Conservation (phyloP, 37 sponge, comb jelly and placozoan species). For the Halichondria panicea region DNA sequence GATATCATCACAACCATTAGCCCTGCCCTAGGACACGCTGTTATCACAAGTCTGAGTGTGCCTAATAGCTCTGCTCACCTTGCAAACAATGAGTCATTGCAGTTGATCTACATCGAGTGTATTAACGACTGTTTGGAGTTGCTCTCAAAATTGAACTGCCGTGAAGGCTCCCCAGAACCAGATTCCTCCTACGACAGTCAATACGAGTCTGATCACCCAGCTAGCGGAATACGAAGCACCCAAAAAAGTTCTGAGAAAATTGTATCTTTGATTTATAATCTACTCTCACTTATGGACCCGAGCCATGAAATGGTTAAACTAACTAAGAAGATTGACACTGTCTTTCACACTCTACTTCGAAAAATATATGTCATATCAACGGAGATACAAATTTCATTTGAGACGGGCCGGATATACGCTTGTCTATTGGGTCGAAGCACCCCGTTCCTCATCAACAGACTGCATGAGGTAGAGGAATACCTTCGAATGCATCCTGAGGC, state of each 20-base stretch:
- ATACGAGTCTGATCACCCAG: slow-evolving; percentile 40
- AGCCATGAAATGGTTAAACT: slow-evolving; percentile 29
- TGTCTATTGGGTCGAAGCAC: slow-evolving; percentile 71
- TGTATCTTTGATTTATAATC: slow-evolving; percentile 29
- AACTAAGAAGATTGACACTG: slow-evolving; percentile 36
- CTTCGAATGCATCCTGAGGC: slow-evolving; percentile 9
- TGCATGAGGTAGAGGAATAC: slow-evolving; percentile 76
- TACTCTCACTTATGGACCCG: slow-evolving; percentile 64
- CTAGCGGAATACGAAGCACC: background rate
- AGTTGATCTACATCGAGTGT: slow-evolving; percentile 58
- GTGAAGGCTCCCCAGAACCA: too few species aligned
- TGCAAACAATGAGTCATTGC: slow-evolving; percentile 55
- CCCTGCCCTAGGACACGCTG: slow-evolving; percentile 64
- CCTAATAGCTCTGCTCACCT: slow-evolving; percentile 13
- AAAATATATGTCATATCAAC: background rate
- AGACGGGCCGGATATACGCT: slow-evolving; percentile 46
- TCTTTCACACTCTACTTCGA: slow-evolving; percentile 56
- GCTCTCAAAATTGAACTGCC: too few species aligned
- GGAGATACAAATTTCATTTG: slow-evolving; percentile 17
- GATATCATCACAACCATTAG: slow-evolving; percentile 25
- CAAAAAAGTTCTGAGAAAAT: slow-evolving; percentile 4
- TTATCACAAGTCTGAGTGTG: slow-evolving; percentile 51
- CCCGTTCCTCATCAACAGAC: slow-evolving; percentile 43
- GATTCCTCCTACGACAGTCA: slow-evolving; percentile 50
- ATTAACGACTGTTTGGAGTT: slow-evolving; percentile 43